Percentiles rank a stretch among this genome's conserved stretches.
Conservation (phyloP, 2,113 vertebrate genomes). For the Lagopus muta region DNA sequence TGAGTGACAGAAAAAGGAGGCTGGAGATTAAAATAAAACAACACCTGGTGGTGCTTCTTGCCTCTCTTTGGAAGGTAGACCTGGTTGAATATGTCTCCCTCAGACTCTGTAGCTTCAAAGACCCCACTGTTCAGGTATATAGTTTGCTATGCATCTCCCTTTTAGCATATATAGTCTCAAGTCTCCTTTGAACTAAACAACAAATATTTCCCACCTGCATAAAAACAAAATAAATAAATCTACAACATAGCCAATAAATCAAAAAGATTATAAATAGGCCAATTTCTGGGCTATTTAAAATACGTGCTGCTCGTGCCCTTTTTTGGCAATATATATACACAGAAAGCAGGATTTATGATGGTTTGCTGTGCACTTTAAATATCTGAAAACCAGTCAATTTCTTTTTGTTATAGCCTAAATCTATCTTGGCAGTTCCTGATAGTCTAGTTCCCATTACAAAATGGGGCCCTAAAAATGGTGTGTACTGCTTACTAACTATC, state of each 20-base stretch:
- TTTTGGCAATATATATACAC: background rate
- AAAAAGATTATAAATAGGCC: background rate
- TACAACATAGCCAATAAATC: background rate
- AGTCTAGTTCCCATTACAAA: background rate
- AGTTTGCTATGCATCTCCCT: background rate
- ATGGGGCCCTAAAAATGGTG: background rate
- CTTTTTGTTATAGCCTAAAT: conserved; percentile 41
- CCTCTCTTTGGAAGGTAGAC: background rate
- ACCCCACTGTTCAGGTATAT: background rate
- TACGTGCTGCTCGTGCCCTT: background rate
- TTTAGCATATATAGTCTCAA: background rate
- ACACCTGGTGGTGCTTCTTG: background rate
- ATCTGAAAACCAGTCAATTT: conserved; percentile 43
- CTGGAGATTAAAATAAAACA: background rate
- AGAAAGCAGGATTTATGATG: conserved; percentile 17
- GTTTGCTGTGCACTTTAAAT: conserved; percentile 24
- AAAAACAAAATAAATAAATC: background rate
- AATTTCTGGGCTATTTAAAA: conserved; percentile 36
- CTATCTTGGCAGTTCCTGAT: conserved; percentile 1
- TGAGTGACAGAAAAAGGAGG: background rate
- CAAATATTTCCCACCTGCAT: background rate
- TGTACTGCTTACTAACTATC: background rate
- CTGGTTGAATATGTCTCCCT: background rate
- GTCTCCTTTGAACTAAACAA: background rate
- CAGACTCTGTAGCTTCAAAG: background rate